phyloP scores from a whole-genome alignment of 2,113 vertebrate species.

The Xiphophorus couchianus region DNA sequence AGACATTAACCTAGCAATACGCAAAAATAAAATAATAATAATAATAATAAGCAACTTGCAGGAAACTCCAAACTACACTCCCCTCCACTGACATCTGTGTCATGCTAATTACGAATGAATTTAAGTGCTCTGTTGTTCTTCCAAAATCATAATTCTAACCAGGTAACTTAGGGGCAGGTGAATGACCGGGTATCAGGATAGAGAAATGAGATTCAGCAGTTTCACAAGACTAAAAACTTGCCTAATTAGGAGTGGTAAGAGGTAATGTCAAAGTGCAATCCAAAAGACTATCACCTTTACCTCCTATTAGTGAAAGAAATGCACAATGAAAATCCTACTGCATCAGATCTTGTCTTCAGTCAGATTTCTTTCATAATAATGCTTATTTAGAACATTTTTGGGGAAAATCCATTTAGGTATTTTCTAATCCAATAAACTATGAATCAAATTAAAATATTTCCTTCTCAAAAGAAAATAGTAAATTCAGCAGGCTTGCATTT shows the following conservation, averaged over 20 bases:
- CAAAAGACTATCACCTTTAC: conserved; percentile 75
- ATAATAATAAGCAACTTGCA: conserved; percentile 66
- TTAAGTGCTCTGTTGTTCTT: conserved; percentile 85
- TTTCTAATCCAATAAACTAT: background rate
- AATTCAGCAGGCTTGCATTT: background rate
- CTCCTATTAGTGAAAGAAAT: conserved; percentile 80
- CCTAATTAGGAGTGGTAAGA: conserved; percentile 86
- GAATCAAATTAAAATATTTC: background rate
- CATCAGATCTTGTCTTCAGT: conserved; percentile 51
- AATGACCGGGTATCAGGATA: conserved; percentile 81
- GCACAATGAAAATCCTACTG: conserved; percentile 61
- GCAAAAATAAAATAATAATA: conserved; percentile 32
- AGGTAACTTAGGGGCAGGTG: conserved; percentile 74
- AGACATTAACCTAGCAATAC: conserved; percentile 65
- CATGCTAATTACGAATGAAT: conserved; percentile 77
- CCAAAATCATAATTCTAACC: conserved; percentile 88
- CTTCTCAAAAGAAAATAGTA: background rate
- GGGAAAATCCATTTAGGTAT: background rate
- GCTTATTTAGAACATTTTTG: background rate
- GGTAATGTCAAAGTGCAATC: conserved; percentile 79
- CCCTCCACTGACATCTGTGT: conserved; percentile 79
- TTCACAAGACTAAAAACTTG: conserved; percentile 82
- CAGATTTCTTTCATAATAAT: conserved; percentile 22
- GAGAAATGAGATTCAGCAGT: conserved; percentile 85
- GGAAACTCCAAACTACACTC: conserved; percentile 62